Evolutionary conservation across 1,140 invertebrate species (phyloP).

Genomic region (Bombus pascuorum): DNA sequence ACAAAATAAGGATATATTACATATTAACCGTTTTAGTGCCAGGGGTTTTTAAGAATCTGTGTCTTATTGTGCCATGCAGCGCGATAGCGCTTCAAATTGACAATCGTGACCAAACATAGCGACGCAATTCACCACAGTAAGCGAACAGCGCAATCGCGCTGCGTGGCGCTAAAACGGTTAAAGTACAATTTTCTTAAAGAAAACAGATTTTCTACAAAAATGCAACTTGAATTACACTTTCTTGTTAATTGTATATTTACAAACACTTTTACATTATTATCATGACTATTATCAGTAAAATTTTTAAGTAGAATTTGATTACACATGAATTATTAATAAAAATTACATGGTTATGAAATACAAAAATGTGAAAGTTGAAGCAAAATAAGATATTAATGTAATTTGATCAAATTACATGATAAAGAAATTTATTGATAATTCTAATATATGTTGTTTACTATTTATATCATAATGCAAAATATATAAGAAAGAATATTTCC

Average conservation of each 20-base stretch:
- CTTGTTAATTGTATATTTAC: conserved; percentile 12
- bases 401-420: not conserved
- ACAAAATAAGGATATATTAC: conserved; percentile 12
- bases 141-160: no score
- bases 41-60: no score
- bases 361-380: not conserved
- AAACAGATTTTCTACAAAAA: not conserved
- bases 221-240: not conserved
- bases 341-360: not conserved
- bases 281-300: not conserved
- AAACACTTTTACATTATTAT: not conserved
- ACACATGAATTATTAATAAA: not conserved
- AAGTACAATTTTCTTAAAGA: not conserved
- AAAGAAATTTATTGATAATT: conserved; percentile 13
- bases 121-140: no score
- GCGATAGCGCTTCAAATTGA: no score
- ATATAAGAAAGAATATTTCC: conserved; percentile 19
- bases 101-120: no score
- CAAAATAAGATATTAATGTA: not conserved
- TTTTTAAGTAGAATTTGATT: not conserved
- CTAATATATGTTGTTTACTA: not conserved
- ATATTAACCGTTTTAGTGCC: not conserved
- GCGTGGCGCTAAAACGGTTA: no score
- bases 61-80: no score
- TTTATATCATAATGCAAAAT: not conserved